Percentiles rank a stretch among this genome's conserved stretches.
phyloP scores from a whole-genome alignment of 2,797 vertebrate species.

The Huso huso region DNA sequence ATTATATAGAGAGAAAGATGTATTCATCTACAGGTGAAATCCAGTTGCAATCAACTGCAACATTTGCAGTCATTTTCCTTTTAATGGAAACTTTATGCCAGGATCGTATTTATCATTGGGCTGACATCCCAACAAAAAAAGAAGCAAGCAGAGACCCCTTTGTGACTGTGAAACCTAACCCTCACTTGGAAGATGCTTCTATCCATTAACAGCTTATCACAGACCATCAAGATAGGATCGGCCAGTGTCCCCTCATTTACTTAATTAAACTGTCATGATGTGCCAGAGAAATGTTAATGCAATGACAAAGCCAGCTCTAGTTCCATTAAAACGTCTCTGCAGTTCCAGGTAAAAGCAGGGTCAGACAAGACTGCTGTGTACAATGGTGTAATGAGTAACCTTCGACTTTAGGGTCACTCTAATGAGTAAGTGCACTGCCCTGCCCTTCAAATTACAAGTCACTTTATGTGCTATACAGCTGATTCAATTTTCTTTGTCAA shows the following conservation, averaged over 20 bases:
- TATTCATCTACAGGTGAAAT: no score
- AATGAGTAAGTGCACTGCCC: slow-evolving; percentile 1
- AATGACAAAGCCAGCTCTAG: slow-evolving; percentile 16
- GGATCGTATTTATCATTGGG: slow-evolving; percentile 18
- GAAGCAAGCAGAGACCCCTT: slow-evolving; percentile 19
- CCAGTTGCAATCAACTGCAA: no score
- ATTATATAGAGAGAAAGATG: no score
- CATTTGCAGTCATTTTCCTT: slow-evolving; percentile 4
- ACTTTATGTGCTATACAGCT: slow-evolving; percentile 5
- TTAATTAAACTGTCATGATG: slow-evolving; percentile 32
- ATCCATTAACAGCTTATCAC: slow-evolving; percentile 29
- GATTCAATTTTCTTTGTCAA: not conserved
- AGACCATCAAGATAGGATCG: slow-evolving; percentile 29
- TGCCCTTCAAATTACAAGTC: slow-evolving; percentile 3
- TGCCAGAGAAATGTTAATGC: slow-evolving; percentile 24
- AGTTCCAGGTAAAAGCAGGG: slow-evolving; percentile 20
- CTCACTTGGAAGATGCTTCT: slow-evolving; percentile 26
- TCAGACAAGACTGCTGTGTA: slow-evolving; percentile 15
- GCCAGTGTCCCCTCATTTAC: slow-evolving; percentile 22
- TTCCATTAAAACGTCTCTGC: slow-evolving; percentile 20
- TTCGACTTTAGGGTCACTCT: slow-evolving; percentile 6
- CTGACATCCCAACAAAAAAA: slow-evolving; percentile 28
- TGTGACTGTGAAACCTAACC: slow-evolving; percentile 31
- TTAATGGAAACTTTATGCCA: slow-evolving; percentile 11
- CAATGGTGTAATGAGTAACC: slow-evolving; percentile 18